Conservation (phyloP, 2,888 invertebrate genomes). For the Polymixis lichenea region DNA sequence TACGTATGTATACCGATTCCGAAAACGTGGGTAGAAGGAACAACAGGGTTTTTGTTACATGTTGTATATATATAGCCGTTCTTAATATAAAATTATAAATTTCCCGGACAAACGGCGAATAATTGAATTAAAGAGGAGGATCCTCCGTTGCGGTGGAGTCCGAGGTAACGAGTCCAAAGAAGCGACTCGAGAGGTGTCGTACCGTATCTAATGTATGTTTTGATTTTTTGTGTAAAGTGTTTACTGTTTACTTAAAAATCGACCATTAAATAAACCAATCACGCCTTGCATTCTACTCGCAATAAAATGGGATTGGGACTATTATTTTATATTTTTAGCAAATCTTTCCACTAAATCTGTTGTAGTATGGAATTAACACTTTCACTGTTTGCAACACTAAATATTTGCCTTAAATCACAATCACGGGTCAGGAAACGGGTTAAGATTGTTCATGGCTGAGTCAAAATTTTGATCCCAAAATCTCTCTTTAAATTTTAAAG, state of each 20-base stretch:
- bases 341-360: not conserved
- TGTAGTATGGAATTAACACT: not conserved
- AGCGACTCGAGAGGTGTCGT: too few species aligned
- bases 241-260: not conserved
- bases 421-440: not conserved
- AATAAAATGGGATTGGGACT: not conserved
- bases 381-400: not conserved
- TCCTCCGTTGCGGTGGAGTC: too few species aligned
- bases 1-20: too few species aligned
- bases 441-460: not conserved
- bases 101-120: too few species aligned
- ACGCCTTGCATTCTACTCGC: not conserved
- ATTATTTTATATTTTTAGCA: not conserved
- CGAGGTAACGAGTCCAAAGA: too few species aligned
- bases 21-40: too few species aligned
- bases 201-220: not conserved
- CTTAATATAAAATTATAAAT: too few species aligned
- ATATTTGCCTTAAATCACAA: not conserved
- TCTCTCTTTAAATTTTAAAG: not conserved
- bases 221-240: not conserved
- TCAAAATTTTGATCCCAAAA: not conserved
- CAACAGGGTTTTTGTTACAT: too few species aligned
- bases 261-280: too few species aligned
- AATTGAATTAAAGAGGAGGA: too few species aligned
- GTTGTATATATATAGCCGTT: too few species aligned